Evolutionary conservation across 2,888 invertebrate species (phyloP).

Genomic region (Zaprionus bogoriensis): DNA sequence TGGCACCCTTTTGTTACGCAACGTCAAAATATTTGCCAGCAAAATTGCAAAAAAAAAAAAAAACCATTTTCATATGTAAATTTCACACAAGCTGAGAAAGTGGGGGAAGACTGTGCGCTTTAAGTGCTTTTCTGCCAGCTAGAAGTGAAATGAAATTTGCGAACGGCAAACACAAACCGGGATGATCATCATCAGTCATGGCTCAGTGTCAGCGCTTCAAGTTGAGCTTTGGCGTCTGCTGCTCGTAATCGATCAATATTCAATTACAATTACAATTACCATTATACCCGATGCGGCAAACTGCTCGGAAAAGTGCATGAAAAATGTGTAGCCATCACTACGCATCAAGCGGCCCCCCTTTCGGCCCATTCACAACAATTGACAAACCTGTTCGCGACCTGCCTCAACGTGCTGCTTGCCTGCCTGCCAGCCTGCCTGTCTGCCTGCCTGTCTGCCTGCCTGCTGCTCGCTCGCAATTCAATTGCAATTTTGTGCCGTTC

Average conservation of each 20-base stretch:
- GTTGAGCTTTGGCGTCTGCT: background rate
- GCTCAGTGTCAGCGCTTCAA: slow-evolving; percentile 46
- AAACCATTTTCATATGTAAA: slow-evolving; percentile 57
- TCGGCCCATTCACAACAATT: slow-evolving; percentile 9
- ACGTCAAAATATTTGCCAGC: slow-evolving; percentile 56
- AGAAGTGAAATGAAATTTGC: slow-evolving; percentile 42
- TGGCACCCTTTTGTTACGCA: slow-evolving; percentile 41
- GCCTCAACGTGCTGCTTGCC: slow-evolving; percentile 21
- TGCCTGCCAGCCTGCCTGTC: too few relatives aligned
- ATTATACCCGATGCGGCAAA: slow-evolving; percentile 26
- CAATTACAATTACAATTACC: slow-evolving; percentile 63
- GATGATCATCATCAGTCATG: slow-evolving; percentile 53
- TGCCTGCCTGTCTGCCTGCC: background rate
- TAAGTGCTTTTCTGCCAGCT: slow-evolving; percentile 30
- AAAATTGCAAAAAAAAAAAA: slow-evolving; percentile 37
- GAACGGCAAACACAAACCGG: slow-evolving; percentile 2
- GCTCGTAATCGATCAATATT: slow-evolving; percentile 61
- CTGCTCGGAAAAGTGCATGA: slow-evolving; percentile 23
- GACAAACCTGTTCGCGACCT: slow-evolving; percentile 41
- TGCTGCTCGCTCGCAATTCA: slow-evolving; percentile 30
- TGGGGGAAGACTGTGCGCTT: slow-evolving; percentile 8
- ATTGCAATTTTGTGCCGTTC: slow-evolving; percentile 37
- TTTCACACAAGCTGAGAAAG: slow-evolving; percentile 21
- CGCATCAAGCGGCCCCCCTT: background rate
- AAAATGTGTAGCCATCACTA: slow-evolving; percentile 11